Base-by-base conservation (phyloP, 2,113 vertebrate genomes). In the Spizaetus ornatus region DNA sequence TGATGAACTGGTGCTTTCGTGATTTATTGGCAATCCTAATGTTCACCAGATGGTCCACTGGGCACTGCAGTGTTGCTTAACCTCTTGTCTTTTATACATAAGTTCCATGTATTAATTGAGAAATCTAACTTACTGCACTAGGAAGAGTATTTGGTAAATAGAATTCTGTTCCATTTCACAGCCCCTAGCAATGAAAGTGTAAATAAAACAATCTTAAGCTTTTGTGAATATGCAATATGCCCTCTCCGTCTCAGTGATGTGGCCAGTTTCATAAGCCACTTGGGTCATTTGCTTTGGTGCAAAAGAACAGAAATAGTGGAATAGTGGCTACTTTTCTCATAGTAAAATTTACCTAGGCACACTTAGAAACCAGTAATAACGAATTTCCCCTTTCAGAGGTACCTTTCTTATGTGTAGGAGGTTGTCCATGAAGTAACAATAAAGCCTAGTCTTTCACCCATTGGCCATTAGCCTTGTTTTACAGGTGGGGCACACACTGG, bases 11-110 rank as follows among this genome's bases (percentile, higher is more conserved):
- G 65, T 96, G 93, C 89, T 97, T 97, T 92, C 61, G 65, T 93
- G 93, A 96, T 95, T 97, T 97, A 97, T 97, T 96, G 97, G 95
- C 95, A 94, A 92, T 45, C 90, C 83, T 97, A 97, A 98, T 95
- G 92, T 69, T 97, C 95, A 91, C 93, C 98, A 97, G 97, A 98
- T 98, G 98, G 95, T 42, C 70, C 83, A 47, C 0, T 62, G 97
- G 97, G 88, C 95, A 88, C 79, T 78, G 70, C 63, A 72, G 38
- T 50, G 29, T 90, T 95, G 56, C 78, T 91, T 97, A 95, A 96
- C 94, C 90, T 97, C 95, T 91, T 74, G 55, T 74, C 65, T 97
- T 97, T 96, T 77, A 66, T 93, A 50, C 55, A 88, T 89, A 81
- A 93, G 34, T 36, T 86, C 90, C 63, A 50, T 58, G 82, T 66